Evolutionary conservation across 2,113 vertebrate species (phyloP).

Genomic region (Apistogramma diplotaenia): DNA sequence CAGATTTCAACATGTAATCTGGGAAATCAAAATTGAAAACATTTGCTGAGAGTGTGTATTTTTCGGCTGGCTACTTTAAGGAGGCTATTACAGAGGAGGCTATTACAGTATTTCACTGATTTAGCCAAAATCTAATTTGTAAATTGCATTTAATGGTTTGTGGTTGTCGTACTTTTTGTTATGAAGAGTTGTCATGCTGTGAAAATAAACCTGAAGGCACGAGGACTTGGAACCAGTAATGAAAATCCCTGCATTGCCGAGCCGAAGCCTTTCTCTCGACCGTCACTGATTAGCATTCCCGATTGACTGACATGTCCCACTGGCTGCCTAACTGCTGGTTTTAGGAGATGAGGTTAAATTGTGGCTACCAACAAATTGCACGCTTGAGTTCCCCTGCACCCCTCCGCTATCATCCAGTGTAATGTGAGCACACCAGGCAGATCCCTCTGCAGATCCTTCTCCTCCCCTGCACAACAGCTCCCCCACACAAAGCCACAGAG

Average conservation of each 20-base stretch:
- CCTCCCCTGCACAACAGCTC: slow-evolving; percentile 54
- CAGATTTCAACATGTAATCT: slow-evolving; percentile 40
- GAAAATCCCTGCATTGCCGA: slow-evolving; percentile 74
- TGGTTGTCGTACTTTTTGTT: slow-evolving; percentile 64
- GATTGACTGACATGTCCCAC: slow-evolving; percentile 74
- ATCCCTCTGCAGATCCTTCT: slow-evolving; percentile 66
- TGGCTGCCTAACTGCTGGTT: slow-evolving; percentile 67
- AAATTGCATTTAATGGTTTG: slow-evolving; percentile 71
- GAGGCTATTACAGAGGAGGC: slow-evolving; percentile 35
- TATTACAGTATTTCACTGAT: slow-evolving; percentile 54
- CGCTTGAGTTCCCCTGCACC: slow-evolving; percentile 74
- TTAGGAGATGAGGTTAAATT: slow-evolving; percentile 77
- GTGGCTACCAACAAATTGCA: slow-evolving; percentile 81
- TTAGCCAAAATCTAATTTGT: slow-evolving; percentile 69
- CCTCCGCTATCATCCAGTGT: slow-evolving; percentile 71
- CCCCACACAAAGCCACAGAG: slow-evolving; percentile 62
- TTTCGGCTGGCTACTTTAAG: slow-evolving; percentile 25
- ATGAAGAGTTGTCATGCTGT: slow-evolving; percentile 69
- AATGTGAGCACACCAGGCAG: slow-evolving; percentile 75
- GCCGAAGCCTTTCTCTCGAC: slow-evolving; percentile 48
- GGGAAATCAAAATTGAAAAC: slow-evolving; percentile 52
- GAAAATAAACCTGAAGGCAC: slow-evolving; percentile 72
- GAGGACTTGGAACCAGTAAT: slow-evolving; percentile 55
- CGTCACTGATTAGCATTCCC: slow-evolving; percentile 73
- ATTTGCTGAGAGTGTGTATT: slow-evolving; percentile 57